Conservation (phyloP, 2,113 vertebrate genomes). For the Amia ocellicauda region DNA sequence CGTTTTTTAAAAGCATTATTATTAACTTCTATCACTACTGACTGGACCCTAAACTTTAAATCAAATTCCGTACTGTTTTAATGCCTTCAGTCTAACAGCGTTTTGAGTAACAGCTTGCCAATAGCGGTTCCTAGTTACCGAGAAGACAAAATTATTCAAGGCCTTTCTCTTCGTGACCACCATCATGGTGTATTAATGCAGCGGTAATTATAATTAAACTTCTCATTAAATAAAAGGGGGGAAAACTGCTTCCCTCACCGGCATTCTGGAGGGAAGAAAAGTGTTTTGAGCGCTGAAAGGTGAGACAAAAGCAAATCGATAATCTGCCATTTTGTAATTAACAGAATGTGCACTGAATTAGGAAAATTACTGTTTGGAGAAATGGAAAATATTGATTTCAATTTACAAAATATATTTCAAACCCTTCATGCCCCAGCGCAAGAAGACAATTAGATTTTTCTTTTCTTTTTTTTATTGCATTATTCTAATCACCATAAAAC, state of each 20-base stretch:
- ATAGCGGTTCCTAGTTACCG: slow-evolving; percentile 23
- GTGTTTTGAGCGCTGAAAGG: slow-evolving; percentile 41
- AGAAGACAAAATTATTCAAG: slow-evolving; percentile 25
- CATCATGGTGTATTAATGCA: slow-evolving; percentile 29
- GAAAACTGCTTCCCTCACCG: not conserved
- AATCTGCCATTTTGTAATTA: slow-evolving; percentile 87
- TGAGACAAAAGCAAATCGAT: slow-evolving; percentile 74
- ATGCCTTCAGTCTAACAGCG: slow-evolving; percentile 4
- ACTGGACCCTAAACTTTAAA: too few species aligned
- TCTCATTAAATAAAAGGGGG: slow-evolving; percentile 12
- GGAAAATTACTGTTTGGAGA: slow-evolving; percentile 79
- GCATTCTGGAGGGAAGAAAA: slow-evolving; percentile 24
- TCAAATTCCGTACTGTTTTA: not conserved
- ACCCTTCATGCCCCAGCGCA: slow-evolving; percentile 67
- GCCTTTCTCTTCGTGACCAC: slow-evolving; percentile 17
- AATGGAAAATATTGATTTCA: slow-evolving; percentile 93
- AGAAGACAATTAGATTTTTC: slow-evolving; percentile 68
- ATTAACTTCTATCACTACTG: too few species aligned
- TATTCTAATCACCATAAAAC: slow-evolving; percentile 39
- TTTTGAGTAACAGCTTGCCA: slow-evolving; percentile 1
- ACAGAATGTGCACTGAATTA: slow-evolving; percentile 83
- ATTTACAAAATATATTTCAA: slow-evolving; percentile 83
- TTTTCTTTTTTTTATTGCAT: slow-evolving; percentile 23
- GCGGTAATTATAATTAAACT: slow-evolving; percentile 30
- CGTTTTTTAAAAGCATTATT: too few species aligned